Evolutionary conservation across 2,113 vertebrate genomes (phyloP), one percentile per base, ranked within the genome.

Genomic region (Amblyornis subalaris): DNA sequence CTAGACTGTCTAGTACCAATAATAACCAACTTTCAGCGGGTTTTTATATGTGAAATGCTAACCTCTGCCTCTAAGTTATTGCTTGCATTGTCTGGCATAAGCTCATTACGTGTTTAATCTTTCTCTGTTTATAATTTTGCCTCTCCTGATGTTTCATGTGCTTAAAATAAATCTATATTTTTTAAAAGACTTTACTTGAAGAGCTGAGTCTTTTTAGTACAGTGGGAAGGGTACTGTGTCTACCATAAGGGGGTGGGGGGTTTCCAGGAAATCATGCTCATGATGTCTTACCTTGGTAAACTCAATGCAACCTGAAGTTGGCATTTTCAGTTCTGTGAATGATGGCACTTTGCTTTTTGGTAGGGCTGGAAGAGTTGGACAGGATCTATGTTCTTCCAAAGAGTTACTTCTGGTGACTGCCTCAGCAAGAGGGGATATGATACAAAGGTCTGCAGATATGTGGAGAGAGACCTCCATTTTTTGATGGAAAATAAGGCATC

Each of bases 161-260:
- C 75, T 95, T 95, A 88, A 93, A 97, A 95, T 96, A 97, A 95
- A 96, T 74, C 35, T 94, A 13, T 94, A 90, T 96, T 97, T 89
- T 95, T 93, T 64, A 9, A 88, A 88, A 90, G 53, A 92, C 26
- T 81, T 88, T 2, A 45, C 40, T 33, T 66, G 51, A 51, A 58
- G 19, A 58, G 11, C 42, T 45, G 24, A 14, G 12, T 90, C 66
- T 93, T 64, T 70, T 76, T 15, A 25, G 26, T 66, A 28, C 8
- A 58, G 21, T 53, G 24, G 38, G 50, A 75, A 82, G 29, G 19
- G 24, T 65, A 29, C 11, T 82, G 33, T 45, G 29, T 50, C 40
- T 88, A 4, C 48, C 21, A 5, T 33, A 23, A 55, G 42, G 72
- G 31, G 13, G 54, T 60, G 67, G 21, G 24, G 16, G 22, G 45